Base-by-base conservation (phyloP, 2,113 vertebrate species). In the Lasiurus borealis region DNA sequence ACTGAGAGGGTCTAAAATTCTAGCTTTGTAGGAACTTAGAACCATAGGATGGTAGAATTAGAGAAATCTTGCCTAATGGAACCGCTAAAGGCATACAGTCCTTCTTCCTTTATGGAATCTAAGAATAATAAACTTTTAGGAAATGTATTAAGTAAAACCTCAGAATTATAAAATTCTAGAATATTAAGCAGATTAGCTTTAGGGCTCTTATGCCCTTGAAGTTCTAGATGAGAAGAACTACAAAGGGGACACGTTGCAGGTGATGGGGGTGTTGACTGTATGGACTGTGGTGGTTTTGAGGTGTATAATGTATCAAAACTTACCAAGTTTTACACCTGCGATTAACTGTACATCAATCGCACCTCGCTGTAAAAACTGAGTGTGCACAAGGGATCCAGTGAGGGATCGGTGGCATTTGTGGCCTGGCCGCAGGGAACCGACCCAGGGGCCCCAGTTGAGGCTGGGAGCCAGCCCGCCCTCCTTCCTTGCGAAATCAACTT, bases 321-420 rank as follows among this genome's bases (percentile, higher is more conserved):
- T n/a, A 46, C 0, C 23, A 27, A 21, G 5, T 14, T 13, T 19
- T 4, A 0, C n/a, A 1, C 5, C 1, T 11, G 36, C 15, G 2
- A 29, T 19, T 48, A 10, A 6, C 3, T 3, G 3, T 1, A 4
- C 8, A 6, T 62, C 82, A 27, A 0, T 69, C 2, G 13, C 8
- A 23, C 23, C 29, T 66, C 59, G 0, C 31, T 54, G 62, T 76
- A 27, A 19, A n/a, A 16, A 18, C 29, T 2, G 57, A 77, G 14
- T 8, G 10, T 34, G 3, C 6, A 0, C 5, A 11, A 50, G 83
- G 23, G 34, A 40, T 21, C 7, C 0, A 9, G 5, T 16, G 31
- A 46, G 59, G 16, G 21, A 5, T 21, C 1, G 0, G 1, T 21
- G 12, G 6, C 23, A 23, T 23, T 40, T 25, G 25, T 9, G 81